Evolutionary conservation across 2,797 vertebrate species (phyloP).

Genomic region (Carcharodon carcharias): DNA sequence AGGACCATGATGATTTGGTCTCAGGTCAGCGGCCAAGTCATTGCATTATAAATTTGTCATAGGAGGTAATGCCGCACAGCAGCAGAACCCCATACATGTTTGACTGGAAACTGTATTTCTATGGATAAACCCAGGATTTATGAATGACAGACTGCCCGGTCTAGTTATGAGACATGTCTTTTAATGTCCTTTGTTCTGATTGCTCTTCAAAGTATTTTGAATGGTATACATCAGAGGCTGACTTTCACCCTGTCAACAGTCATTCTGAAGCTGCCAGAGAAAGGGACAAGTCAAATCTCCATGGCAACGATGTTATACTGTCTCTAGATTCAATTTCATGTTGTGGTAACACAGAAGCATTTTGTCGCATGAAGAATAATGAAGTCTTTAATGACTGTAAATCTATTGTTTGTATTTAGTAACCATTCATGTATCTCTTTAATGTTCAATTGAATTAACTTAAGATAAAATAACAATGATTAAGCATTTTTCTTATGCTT

Average conservation of each 20-base stretch:
- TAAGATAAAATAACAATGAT: not conserved
- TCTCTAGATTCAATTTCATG: not conserved
- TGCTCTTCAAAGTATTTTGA: slow-evolving; percentile 12
- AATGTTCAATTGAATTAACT: not conserved
- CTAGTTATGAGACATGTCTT: not conserved
- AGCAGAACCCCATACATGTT: not conserved
- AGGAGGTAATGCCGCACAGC: not conserved
- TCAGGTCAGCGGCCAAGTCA: not conserved
- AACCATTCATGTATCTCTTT: not conserved
- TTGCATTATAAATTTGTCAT: not conserved
- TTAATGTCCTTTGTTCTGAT: slow-evolving; percentile 28
- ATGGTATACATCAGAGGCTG: not conserved
- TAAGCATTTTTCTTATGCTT: not conserved
- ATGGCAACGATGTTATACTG: not conserved
- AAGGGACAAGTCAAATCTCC: slow-evolving; percentile 1
- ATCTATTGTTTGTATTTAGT: not conserved
- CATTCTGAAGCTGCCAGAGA: not conserved
- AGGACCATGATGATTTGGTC: not conserved
- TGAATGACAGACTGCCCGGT: not conserved
- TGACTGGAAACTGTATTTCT: not conserved
- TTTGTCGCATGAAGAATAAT: not conserved
- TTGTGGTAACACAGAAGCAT: not conserved
- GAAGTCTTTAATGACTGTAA: not conserved
- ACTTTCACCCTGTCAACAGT: not conserved
- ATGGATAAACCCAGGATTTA: not conserved